These are phyloP conservation scores for Phyto melanocephala DNA, from an alignment of 2,888 invertebrate species.

Conservation along the genomic window DNA sequence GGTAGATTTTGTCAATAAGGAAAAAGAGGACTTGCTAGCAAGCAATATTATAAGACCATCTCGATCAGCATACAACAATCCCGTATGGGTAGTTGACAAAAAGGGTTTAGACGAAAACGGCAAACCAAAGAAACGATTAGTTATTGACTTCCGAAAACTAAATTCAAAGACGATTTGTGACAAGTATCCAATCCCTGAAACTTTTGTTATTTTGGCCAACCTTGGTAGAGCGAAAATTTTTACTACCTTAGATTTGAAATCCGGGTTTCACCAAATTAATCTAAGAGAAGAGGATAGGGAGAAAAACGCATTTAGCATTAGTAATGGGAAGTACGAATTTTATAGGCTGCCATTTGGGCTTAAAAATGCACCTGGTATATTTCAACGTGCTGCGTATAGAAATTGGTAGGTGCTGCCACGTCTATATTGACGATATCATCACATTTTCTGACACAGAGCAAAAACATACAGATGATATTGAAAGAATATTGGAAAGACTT, in stretches of 20 bases:
- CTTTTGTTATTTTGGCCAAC: background rate
- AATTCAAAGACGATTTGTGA: background rate
- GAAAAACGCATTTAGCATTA: background rate
- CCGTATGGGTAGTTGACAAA: background rate
- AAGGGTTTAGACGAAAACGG: background rate
- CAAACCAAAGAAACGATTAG: background rate
- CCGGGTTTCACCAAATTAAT: background rate
- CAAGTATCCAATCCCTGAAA: background rate
- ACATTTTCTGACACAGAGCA: conserved; percentile 18
- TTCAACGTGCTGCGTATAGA: conserved; percentile 33
- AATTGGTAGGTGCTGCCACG: conserved; percentile 41
- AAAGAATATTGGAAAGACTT: conserved; percentile 13
- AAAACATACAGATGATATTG: background rate
- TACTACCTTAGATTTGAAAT: background rate
- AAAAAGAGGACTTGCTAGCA: background rate
- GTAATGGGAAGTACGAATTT: background rate
- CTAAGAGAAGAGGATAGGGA: background rate
- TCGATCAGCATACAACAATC: background rate
- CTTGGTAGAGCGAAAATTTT: too few species aligned
- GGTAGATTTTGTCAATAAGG: conserved; percentile 33
- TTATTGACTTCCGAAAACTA: conserved; percentile 1
- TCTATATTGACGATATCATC: conserved; percentile 39
- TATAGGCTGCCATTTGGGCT: background rate
- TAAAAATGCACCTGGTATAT: background rate
- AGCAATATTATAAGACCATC: background rate